Conservation (phyloP, 2,888 invertebrate species). For the Alsophila aescularia region DNA sequence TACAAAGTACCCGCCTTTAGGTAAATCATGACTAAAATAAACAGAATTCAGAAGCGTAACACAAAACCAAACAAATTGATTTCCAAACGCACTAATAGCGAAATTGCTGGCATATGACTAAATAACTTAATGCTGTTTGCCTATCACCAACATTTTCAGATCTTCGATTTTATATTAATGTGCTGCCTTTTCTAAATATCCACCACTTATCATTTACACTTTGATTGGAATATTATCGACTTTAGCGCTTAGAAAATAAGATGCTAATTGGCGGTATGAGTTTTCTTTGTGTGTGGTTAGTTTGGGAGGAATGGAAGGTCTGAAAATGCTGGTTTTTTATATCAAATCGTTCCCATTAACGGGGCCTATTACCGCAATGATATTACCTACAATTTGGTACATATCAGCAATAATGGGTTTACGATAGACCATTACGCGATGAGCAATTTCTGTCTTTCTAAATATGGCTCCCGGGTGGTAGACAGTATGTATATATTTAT, state of each 20-base stretch:
- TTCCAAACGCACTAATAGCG: slow-evolving; percentile 71
- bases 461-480: slow-evolving; percentile 22
- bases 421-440: slow-evolving; percentile 46
- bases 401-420: slow-evolving; percentile 64
- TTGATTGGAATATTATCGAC: slow-evolving; percentile 18
- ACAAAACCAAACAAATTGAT: slow-evolving; percentile 59
- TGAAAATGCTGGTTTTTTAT: slow-evolving; percentile 47
- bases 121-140: slow-evolving; percentile 71
- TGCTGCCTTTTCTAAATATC: slow-evolving; percentile 39
- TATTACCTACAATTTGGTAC: slow-evolving; percentile 70
- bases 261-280: neutral
- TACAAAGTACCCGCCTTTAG: slow-evolving; percentile 3
- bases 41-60: slow-evolving; percentile 43
- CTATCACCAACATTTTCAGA: slow-evolving; percentile 44
- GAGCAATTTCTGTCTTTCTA: slow-evolving; percentile 26
- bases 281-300: slow-evolving; percentile 38
- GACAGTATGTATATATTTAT: neutral
- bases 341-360: slow-evolving; percentile 67
- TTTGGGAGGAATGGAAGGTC: slow-evolving; percentile 47
- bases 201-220: slow-evolving; percentile 18
- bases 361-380: slow-evolving; percentile 69
- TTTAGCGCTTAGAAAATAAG: neutral
- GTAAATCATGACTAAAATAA: slow-evolving; percentile 37
- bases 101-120: slow-evolving; percentile 67
- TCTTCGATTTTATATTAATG: slow-evolving; percentile 48